Percentiles rank a stretch among this genome's conserved stretches.
These are phyloP conservation scores for Cranoglanis bouderius DNA, from an alignment of 2,113 vertebrate species.

Conservation along the genomic window DNA sequence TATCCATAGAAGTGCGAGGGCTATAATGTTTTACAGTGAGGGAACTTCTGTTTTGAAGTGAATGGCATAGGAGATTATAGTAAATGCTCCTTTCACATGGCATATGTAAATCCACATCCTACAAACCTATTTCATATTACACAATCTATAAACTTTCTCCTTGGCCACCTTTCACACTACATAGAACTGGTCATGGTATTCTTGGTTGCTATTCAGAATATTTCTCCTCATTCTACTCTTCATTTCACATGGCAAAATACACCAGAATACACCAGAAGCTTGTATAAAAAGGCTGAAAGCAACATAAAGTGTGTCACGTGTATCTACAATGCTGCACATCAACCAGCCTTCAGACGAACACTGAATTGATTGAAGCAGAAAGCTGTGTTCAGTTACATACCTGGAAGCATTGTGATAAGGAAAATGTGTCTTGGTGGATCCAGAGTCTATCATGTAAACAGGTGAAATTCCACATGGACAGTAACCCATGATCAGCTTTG, in stretches of 20 bases:
- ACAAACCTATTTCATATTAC: neutral
- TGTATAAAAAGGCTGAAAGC: neutral
- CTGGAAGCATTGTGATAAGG: neutral
- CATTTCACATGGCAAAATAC: no score
- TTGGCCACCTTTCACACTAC: neutral
- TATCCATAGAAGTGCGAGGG: neutral
- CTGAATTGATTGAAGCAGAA: neutral
- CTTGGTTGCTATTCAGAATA: neutral
- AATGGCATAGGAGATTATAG: neutral
- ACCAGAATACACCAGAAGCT: neutral
- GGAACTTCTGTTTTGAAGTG: no score
- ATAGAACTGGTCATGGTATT: neutral
- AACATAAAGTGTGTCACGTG: neutral
- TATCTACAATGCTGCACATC: neutral
- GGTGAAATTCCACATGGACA: neutral
- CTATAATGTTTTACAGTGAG: no score
- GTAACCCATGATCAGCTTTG: neutral
- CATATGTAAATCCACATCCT: neutral
- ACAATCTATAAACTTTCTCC: neutral
- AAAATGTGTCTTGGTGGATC: neutral
- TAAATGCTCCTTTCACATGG: neutral
- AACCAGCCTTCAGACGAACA: neutral
- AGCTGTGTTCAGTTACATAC: neutral
- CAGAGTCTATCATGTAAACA: neutral
- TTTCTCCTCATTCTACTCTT: neutral